Evolutionary conservation across 2,888 invertebrate species (phyloP).

Genomic region (Incurvaria masculella): DNA sequence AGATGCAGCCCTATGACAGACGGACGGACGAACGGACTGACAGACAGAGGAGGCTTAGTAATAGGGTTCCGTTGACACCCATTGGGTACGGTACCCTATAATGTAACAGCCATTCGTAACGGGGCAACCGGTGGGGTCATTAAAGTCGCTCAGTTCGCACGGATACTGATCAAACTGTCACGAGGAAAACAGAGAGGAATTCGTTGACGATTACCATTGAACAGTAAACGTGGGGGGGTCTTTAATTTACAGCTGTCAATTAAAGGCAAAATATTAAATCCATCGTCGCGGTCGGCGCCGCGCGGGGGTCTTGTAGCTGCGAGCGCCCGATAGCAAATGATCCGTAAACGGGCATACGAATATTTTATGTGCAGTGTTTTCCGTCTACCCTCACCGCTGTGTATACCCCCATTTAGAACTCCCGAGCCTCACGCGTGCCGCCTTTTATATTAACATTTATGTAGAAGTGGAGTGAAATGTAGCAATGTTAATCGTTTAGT

Average conservation of each 20-base stretch:
- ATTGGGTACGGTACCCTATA: too few relatives aligned
- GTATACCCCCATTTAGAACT: slow-evolving; percentile 16
- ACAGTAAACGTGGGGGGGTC: slow-evolving; percentile 19
- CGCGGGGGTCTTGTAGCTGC: slow-evolving; percentile 22
- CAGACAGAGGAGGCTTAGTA: too few relatives aligned
- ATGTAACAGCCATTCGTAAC: slow-evolving; percentile 49
- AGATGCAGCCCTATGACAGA: too few relatives aligned
- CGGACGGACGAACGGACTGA: too few relatives aligned
- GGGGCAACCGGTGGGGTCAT: slow-evolving; percentile 45
- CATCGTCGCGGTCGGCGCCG: slow-evolving; percentile 15
- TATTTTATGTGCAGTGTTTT: slow-evolving; percentile 32
- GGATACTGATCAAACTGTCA: slow-evolving; percentile 38
- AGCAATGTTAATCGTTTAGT: too few relatives aligned
- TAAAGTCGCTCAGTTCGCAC: slow-evolving; percentile 41
- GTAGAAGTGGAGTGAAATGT: too few relatives aligned
- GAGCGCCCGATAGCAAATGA: slow-evolving; percentile 33
- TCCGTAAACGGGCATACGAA: slow-evolving; percentile 35
- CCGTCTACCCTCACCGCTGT: slow-evolving; percentile 9
- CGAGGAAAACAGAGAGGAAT: slow-evolving; percentile 39
- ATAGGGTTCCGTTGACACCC: too few relatives aligned
- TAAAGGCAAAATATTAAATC: slow-evolving; percentile 38
- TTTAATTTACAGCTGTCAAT: slow-evolving; percentile 36
- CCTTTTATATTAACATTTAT: slow-evolving; percentile 42
- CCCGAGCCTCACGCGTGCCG: slow-evolving; percentile 15
- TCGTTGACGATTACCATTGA: slow-evolving; percentile 28